Evolutionary conservation across 2,797 vertebrate genomes (phyloP).

Genomic region (Microcaecilia unicolor): DNA sequence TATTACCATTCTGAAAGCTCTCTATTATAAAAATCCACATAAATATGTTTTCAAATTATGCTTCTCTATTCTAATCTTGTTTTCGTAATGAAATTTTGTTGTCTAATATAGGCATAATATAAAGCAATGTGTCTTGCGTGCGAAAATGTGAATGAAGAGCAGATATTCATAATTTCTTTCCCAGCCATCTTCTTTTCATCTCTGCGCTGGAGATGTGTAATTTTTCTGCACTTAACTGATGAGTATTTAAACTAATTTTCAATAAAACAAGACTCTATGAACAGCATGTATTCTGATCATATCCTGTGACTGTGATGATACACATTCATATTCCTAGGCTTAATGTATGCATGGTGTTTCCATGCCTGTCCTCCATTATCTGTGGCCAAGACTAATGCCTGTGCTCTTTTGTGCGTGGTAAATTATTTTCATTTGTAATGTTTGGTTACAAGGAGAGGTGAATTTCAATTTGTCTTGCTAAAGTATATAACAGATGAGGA

Average conservation of each 20-base stretch:
- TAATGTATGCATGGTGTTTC: not conserved
- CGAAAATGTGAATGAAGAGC: conserved; percentile 33
- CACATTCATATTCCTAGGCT: not conserved
- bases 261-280: conserved; percentile 30
- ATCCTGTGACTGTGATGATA: not conserved
- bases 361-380: not conserved
- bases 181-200: conserved; percentile 40
- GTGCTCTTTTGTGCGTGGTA: rapidly evolving
- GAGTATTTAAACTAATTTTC: conserved; percentile 44
- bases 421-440: rapidly evolving
- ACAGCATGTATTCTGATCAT: conserved; percentile 30
- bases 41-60: conserved; percentile 40
- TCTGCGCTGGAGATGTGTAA: conserved; percentile 27
- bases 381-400: not conserved
- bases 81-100: conserved; percentile 54
- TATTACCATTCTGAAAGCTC: conserved; percentile 12
- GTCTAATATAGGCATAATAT: conserved; percentile 43
- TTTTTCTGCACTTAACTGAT: conserved; percentile 38
- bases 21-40: conserved; percentile 34
- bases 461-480: too few species aligned
- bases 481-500: too few species aligned
- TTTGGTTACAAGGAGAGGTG: too few species aligned
- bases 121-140: conserved; percentile 40
- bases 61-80: conserved; percentile 39
- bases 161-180: conserved; percentile 45